Evolutionary conservation across 2,888 invertebrate species (phyloP).

Genomic region (Caenorhabditis sp.): DNA sequence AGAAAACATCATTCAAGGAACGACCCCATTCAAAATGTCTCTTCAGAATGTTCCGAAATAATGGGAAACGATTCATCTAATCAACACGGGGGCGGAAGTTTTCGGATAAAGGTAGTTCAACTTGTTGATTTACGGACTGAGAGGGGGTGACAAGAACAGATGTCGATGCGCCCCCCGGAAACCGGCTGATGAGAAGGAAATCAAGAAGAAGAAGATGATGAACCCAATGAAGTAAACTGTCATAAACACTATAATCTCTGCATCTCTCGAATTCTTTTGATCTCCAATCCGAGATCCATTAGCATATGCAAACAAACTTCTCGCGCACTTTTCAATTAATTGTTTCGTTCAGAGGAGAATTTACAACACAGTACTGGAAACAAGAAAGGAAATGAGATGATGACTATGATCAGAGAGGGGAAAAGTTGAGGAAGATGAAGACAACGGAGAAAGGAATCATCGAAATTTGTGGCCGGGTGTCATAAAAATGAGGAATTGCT

Average conservation of each 20-base stretch:
- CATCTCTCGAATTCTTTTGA: conserved; percentile 14
- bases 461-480: conserved; percentile 62
- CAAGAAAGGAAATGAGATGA: conserved; percentile 1
- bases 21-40: conserved; percentile 19
- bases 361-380: conserved; percentile 47
- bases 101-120: conserved; percentile 50
- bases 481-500: conserved; percentile 64
- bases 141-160: conserved; percentile 41
- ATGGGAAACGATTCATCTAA: conserved; percentile 54
- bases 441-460: conserved; percentile 38
- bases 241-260: conserved; percentile 52
- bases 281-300: conserved; percentile 37
- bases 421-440: background rate
- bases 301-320: conserved; percentile 56
- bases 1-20: conserved; percentile 6
- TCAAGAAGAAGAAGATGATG: conserved; percentile 45
- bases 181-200: conserved; percentile 13
- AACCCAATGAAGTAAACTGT: conserved; percentile 54
- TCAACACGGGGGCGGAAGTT: conserved; percentile 48
- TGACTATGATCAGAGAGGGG: conserved; percentile 23
- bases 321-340: conserved; percentile 50
- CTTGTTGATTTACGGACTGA: conserved; percentile 58
- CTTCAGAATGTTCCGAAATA: conserved; percentile 16
- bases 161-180: conserved; percentile 46
- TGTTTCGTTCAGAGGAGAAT: conserved; percentile 27